Evolutionary conservation across 2,797 vertebrate genomes (phyloP).

Genomic region (Pelobates cultripes): DNA sequence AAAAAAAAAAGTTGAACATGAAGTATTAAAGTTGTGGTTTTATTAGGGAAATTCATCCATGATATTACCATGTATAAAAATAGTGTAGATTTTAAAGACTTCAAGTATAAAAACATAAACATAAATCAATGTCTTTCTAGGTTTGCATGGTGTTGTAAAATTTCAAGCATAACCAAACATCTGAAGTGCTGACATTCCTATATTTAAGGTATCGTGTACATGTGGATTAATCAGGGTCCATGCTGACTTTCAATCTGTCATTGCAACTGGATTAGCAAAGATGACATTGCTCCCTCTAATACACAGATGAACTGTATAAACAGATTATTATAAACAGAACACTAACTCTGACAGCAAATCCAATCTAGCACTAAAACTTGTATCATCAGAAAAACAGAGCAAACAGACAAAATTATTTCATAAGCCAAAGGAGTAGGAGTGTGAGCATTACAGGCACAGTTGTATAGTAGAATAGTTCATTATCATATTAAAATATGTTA

Average conservation of each 20-base stretch:
- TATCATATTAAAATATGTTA: too few species aligned
- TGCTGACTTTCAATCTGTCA: slow-evolving; percentile 5
- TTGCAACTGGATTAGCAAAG: slow-evolving; percentile 1
- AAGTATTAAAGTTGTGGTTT: too few species aligned
- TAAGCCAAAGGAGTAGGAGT: too few species aligned
- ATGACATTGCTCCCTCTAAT: neutral
- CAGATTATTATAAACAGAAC: slow-evolving; percentile 4
- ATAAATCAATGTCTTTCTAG: neutral
- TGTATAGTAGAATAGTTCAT: too few species aligned
- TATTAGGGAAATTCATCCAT: too few species aligned
- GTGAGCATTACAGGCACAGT: too few species aligned
- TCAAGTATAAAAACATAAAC: neutral
- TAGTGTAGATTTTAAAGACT: neutral
- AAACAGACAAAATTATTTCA: neutral
- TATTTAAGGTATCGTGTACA: neutral
- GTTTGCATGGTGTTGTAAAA: neutral
- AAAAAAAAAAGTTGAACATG: too few species aligned
- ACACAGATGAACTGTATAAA: slow-evolving; percentile 1
- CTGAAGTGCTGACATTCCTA: slow-evolving; percentile 1
- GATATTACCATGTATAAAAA: too few species aligned
- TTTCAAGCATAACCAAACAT: neutral
- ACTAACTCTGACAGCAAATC: neutral
- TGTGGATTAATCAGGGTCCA: neutral
- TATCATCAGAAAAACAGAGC: neutral
- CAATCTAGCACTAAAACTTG: neutral